Base-by-base conservation (phyloP, 2,888 invertebrate genomes). In the Mamestra brassicae region DNA sequence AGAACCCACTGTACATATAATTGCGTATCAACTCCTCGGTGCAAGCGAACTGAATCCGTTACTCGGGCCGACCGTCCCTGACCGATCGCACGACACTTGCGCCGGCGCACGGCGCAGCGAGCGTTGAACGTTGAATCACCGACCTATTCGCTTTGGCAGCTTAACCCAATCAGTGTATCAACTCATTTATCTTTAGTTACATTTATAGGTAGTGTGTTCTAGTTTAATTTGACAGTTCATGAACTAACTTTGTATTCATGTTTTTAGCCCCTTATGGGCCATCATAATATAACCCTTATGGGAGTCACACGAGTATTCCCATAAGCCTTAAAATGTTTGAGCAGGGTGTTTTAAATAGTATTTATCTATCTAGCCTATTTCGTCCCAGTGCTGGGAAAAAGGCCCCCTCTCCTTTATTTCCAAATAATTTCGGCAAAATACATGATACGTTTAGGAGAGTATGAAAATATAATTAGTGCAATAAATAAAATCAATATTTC, bases 11-110 rank as follows among this genome's bases (percentile, higher is more conserved):
- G 6, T 47, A n/a, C n/a, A n/a, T n/a, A 69, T 61, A 69, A 42
- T 52, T 79, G 47, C 26, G 58, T 42, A 38, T n/a, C 34, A 42
- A 47, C 42, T 54, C 15, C 60, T 71, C 45, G 13, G 17, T 11
- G 11, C 45, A 17, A 67, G 54, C 67, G 76, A 64, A 75, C 67
- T 63, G 52, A 76, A 69, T 77, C 34, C 42, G 42, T 58, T 45
- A 26, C 6, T 42, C n/a, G n/a, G 54, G 45, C 13, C 36, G 60
- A 65, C 11, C 64, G 78, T 65, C 69, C 78, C 69, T 79, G 78
- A 79, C 78, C 81, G 81, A 7, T 34, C 68, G 58, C 47, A 47
- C 64, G 76, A 69, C 64, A 76, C 67, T 78, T 17, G 54, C 34
- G 76, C 42, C 7, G 10, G 61, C 61, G 61, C 4, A 2, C 26